These are phyloP conservation scores for Mastomys coucha DNA, from an alignment of 2,113 vertebrate genomes.

Conservation along the genomic window DNA sequence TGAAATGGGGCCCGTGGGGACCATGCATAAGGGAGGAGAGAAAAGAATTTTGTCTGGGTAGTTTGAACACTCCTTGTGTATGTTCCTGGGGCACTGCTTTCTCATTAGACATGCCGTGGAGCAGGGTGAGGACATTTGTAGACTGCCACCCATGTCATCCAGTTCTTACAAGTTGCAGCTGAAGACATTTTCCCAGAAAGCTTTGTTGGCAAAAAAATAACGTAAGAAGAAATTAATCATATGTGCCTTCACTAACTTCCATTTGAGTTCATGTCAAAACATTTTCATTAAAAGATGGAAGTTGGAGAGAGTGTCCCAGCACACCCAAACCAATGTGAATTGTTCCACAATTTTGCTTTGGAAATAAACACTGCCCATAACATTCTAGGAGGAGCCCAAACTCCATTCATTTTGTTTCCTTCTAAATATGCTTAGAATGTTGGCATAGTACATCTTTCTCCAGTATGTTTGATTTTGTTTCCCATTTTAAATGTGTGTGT, in stretches of 20 bases:
- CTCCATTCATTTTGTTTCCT: not conserved
- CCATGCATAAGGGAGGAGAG: not conserved
- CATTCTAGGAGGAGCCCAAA: constrained; percentile 1
- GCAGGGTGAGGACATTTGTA: constrained; percentile 29
- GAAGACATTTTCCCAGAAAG: not conserved
- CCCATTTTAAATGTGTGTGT: not conserved
- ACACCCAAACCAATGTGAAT: not conserved
- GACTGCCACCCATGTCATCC: not conserved
- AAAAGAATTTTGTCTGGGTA: not conserved
- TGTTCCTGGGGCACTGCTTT: not conserved
- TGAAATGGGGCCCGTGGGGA: constrained; percentile 22
- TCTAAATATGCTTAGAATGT: not conserved
- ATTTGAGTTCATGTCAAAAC: constrained; percentile 18
- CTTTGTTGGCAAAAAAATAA: not conserved
- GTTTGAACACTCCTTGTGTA: not conserved
- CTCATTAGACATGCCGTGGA: not conserved
- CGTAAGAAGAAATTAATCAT: not conserved
- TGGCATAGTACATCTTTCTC: not conserved
- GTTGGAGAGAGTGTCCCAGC: not conserved
- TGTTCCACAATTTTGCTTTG: constrained; percentile 35
- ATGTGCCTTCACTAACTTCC: not conserved
- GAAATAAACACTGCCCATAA: not conserved
- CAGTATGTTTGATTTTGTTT: not conserved
- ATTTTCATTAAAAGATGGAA: not conserved
- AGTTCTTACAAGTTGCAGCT: not conserved